phyloP scores from a whole-genome alignment of 2,888 invertebrate genomes.

The Helicoverpa assulta region DNA sequence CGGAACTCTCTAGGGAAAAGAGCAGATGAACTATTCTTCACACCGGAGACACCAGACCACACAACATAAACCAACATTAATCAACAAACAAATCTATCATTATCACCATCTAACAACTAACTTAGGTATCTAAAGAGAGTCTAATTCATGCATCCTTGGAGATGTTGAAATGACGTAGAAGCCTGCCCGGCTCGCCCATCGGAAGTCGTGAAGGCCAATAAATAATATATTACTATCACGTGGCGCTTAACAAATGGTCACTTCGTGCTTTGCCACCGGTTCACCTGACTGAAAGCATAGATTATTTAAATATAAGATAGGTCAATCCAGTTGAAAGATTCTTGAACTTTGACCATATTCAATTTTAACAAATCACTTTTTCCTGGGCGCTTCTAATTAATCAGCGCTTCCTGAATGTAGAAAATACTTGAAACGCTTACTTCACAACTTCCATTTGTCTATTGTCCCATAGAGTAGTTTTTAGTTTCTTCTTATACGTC shows the following conservation, averaged over 20 bases:
- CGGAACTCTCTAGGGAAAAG: not conserved
- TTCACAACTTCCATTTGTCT: no score
- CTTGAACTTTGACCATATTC: no score
- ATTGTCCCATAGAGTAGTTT: no score
- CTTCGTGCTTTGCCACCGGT: constrained; percentile 84
- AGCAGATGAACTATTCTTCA: constrained; percentile 20
- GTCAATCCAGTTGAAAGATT: not conserved
- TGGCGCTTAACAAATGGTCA: constrained; percentile 85
- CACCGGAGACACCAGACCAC: not conserved
- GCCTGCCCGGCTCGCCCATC: constrained; percentile 55
- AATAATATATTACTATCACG: constrained; percentile 82
- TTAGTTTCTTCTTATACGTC: no score
- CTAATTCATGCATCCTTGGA: constrained; percentile 54
- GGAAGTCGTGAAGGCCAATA: constrained; percentile 77
- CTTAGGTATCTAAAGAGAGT: constrained; percentile 29
- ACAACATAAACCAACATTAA: constrained; percentile 11
- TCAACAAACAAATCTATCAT: constrained; percentile 12
- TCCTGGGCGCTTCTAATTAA: no score
- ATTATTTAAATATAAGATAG: constrained; percentile 48
- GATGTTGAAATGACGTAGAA: constrained; percentile 57
- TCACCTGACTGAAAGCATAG: constrained; percentile 59
- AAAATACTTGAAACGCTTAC: no score
- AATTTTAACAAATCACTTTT: no score
- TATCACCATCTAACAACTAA: constrained; percentile 24
- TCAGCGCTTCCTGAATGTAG: no score